Evolutionary conservation across 64 coral and sea anemone species (phyloP).

Genomic region (Stichodactyla helianthus): DNA sequence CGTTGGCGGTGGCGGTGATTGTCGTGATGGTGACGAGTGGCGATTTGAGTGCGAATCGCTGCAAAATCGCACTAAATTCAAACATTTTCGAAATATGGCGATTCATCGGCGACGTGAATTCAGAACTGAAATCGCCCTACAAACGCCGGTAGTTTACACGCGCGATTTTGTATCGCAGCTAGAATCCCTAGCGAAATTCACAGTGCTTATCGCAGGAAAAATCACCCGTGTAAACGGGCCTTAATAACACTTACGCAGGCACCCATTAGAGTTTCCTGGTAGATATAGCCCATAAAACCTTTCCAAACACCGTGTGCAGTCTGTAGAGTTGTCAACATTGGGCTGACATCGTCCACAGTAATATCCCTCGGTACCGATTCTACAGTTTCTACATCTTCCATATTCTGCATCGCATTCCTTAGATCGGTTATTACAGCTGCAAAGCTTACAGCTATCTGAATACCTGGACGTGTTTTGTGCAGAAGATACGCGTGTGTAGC

Average conservation of each 20-base stretch:
- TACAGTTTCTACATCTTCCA: slow-evolving; percentile 76
- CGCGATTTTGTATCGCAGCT: too few species aligned
- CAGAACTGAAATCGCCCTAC: too few species aligned
- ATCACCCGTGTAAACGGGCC: too few species aligned
- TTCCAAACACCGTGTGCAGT: slow-evolving; percentile 62
- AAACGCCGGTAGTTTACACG: too few species aligned
- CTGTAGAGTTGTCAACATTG: slow-evolving; percentile 70
- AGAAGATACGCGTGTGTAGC: neutral
- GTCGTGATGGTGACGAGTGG: too few species aligned
- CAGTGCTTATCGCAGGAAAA: too few species aligned
- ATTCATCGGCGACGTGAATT: too few species aligned
- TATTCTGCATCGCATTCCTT: slow-evolving; percentile 65
- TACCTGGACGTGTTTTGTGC: neutral
- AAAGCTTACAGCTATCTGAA: slow-evolving; percentile 44
- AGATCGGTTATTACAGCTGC: slow-evolving; percentile 70
- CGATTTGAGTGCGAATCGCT: too few species aligned
- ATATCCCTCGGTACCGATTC: slow-evolving; percentile 74
- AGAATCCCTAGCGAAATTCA: too few species aligned
- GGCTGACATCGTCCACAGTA: slow-evolving; percentile 66
- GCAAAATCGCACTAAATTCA: too few species aligned
- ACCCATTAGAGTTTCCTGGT: neutral
- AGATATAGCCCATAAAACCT: slow-evolving; percentile 67
- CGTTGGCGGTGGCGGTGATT: neutral
- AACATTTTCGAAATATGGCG: too few species aligned
- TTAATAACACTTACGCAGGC: neutral